Evolutionary conservation across 2,888 invertebrate genomes (phyloP), one percentile per base, ranked within the genome.

Genomic region (Morpho deidamia): DNA sequence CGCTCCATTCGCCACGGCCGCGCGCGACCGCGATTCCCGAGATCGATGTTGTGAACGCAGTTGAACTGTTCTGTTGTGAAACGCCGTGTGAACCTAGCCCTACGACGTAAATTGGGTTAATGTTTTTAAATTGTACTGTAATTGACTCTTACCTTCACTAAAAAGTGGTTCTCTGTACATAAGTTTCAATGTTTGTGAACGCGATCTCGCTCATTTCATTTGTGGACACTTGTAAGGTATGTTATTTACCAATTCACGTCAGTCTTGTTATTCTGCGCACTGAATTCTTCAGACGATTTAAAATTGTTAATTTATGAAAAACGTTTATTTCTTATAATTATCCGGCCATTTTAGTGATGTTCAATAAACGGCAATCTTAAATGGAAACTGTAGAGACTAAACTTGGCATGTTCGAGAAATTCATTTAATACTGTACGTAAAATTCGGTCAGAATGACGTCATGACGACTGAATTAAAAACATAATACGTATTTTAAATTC

Each of bases 401-500:
- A 67, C 61, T 63, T 68, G 66, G 65, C 56, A 61, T 65, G 67
- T 57, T 70, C 67, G 68, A 67, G 63, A 60, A 65, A 69, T 74
- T 72, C 23, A 23, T 5, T 1, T 23, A 23, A 23, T 61, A 62
- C 63, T 73, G 68, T 71, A 69, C 62, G 70, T 70, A 72, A 77
- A 82, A 81, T 81, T 84, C 70, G 72, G 80, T 78, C 78, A 71
- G 74, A 71, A 81, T 88, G 88, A 87, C 88, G 88, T 88, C 88
- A 88, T 69, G 64, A 76, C 70, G 68, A 74, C 77, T 80, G 83
- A 86, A 81, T 83, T 87, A 86, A 79, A 85, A 82, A 85, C 85
- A 81, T 77, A 75, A 78, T 83, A 80, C 69, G 71, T 23, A 77
- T 72, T 80, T 79, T 76, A 71, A n/a, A 77, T 78, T 78, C 75